Evolutionary conservation across 2,888 invertebrate species (phyloP).

Genomic region (Sericinus montela): DNA sequence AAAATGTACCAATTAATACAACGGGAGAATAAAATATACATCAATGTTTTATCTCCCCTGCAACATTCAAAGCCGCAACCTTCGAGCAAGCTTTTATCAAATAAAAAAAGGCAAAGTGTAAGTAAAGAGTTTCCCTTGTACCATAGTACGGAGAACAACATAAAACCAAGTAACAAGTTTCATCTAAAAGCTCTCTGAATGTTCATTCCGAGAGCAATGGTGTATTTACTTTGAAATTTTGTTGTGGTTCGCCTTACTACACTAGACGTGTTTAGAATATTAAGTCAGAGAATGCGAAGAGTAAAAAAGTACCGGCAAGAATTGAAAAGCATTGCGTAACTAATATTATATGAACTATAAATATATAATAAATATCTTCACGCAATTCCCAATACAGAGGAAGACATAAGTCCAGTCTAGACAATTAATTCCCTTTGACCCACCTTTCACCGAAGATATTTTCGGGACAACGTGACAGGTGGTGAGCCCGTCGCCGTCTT

Average conservation of each 20-base stretch:
- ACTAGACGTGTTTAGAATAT: background rate
- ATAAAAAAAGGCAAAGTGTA: background rate
- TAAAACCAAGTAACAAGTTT: background rate
- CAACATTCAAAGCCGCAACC: background rate
- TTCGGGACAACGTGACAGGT: too few species aligned
- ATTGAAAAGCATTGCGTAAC: too few species aligned
- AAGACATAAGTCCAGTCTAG: too few species aligned
- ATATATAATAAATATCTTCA: too few species aligned
- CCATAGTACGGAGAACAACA: background rate
- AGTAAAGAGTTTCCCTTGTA: background rate
- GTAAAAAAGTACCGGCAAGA: too few species aligned
- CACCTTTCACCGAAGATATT: too few species aligned
- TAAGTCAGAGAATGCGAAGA: background rate
- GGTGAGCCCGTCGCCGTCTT: too few species aligned
- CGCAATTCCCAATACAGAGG: too few species aligned
- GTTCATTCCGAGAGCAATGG: background rate
- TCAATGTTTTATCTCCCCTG: background rate
- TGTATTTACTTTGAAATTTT: constrained; percentile 1
- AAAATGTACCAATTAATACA: too few species aligned
- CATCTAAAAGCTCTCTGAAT: background rate
- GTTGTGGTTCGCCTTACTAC: background rate
- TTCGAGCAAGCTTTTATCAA: background rate
- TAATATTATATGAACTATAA: too few species aligned
- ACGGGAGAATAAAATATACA: too few species aligned
- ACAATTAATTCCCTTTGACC: too few species aligned